phyloP scores from a whole-genome alignment of 2,113 vertebrate species.

The Pontoporia blainvillei region DNA sequence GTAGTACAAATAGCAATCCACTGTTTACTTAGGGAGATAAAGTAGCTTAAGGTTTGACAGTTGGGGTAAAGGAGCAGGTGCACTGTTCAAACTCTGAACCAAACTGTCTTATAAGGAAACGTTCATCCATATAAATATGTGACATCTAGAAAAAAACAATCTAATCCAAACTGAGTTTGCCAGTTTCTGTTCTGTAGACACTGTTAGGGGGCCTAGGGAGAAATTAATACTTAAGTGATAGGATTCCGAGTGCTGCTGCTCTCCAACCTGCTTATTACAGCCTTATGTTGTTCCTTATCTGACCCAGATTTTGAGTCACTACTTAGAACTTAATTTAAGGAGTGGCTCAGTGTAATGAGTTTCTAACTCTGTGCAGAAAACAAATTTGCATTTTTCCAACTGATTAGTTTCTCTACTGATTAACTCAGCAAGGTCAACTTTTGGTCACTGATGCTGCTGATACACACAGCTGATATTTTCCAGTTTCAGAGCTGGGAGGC shows the following conservation, averaged over 20 bases:
- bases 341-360: constrained; percentile 65
- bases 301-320: constrained; percentile 54
- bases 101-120: not conserved
- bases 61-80: not conserved
- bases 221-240: not conserved
- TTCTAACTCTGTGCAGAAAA: constrained; percentile 66
- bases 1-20: not conserved
- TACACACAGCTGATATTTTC: constrained; percentile 28
- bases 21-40: not conserved
- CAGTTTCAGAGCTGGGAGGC: not conserved
- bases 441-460: constrained; percentile 59
- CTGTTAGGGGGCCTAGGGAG: not conserved
- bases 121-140: not conserved
- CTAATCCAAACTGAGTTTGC: not conserved
- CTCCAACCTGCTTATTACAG: not conserved
- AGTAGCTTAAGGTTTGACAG: not conserved
- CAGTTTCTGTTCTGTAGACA: not conserved
- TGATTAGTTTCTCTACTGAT: constrained; percentile 73
- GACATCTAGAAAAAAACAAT: not conserved
- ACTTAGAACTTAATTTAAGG: constrained; percentile 64
- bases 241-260: not conserved
- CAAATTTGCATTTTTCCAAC: constrained; percentile 74
- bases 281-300: constrained; percentile 48
- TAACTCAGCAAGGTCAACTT: constrained; percentile 70
- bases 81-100: not conserved